phyloP scores from a whole-genome alignment of 2,888 invertebrate species.

The Amiota minor region DNA sequence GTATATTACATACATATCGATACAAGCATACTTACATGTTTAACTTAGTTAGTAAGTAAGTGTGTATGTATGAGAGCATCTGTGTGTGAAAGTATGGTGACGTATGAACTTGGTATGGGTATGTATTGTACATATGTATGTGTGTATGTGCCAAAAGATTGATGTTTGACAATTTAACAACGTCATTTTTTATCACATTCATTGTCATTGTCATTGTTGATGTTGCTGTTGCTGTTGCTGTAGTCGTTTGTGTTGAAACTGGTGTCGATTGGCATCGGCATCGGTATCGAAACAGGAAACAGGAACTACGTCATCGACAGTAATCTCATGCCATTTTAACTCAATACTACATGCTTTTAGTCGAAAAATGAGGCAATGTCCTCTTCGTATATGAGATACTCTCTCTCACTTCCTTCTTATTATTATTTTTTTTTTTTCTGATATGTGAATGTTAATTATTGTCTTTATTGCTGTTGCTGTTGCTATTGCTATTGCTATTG shows the following conservation, averaged over 20 bases:
- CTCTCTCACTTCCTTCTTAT: no score
- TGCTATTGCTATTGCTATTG: no score
- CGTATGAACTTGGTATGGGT: neutral
- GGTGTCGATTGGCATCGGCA: neutral
- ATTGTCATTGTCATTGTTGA: slow-evolving; percentile 37
- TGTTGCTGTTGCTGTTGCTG: slow-evolving; percentile 6
- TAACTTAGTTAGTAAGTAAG: neutral
- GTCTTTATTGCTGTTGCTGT: no score
- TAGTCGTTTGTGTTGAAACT: neutral
- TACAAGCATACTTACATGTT: no score
- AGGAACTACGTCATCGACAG: slow-evolving; percentile 6
- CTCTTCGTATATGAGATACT: no score
- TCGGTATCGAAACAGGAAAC: neutral
- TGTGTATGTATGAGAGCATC: neutral
- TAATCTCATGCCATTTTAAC: slow-evolving; percentile 5
- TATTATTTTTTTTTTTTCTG: no score
- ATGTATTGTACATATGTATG: neutral
- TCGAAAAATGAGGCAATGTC: slow-evolving; percentile 22
- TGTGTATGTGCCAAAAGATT: slow-evolving; percentile 44
- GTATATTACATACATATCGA: no score
- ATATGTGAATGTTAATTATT: no score
- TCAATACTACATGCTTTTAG: slow-evolving; percentile 2
- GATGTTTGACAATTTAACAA: slow-evolving; percentile 58
- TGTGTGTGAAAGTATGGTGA: neutral
- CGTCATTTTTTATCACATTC: slow-evolving; percentile 56